Evolutionary conservation across 2,113 vertebrate genomes (phyloP).

Genomic region (Takifugu flavidus): DNA sequence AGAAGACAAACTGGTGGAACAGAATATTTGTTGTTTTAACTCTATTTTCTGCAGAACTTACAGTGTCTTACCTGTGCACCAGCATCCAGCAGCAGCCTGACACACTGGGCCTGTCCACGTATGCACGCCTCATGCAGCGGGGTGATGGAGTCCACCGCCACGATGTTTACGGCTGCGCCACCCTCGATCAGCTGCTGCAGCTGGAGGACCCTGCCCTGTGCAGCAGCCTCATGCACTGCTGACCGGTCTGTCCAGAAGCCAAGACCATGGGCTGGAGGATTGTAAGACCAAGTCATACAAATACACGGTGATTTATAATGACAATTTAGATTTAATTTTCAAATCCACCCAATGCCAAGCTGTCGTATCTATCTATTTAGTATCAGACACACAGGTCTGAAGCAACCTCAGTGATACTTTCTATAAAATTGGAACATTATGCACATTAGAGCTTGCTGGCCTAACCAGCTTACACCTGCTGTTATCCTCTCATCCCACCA

Average conservation of each 20-base stretch:
- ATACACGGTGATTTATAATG: background rate
- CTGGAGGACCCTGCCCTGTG: slow-evolving; percentile 74
- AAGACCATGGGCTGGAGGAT: slow-evolving; percentile 56
- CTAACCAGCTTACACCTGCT: slow-evolving; percentile 31
- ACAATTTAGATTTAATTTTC: background rate
- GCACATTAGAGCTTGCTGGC: background rate
- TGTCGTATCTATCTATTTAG: too few species aligned
- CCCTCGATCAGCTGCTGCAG: slow-evolving; percentile 83
- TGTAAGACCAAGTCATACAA: slow-evolving; percentile 7
- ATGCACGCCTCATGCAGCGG: slow-evolving; percentile 76
- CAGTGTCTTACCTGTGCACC: slow-evolving; percentile 80
- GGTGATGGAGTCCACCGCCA: slow-evolving; percentile 81
- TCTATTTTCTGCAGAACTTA: too few species aligned
- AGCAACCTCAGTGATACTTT: too few species aligned
- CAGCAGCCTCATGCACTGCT: slow-evolving; percentile 85
- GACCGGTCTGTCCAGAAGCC: slow-evolving; percentile 90
- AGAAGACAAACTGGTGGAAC: background rate
- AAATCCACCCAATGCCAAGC: too few species aligned
- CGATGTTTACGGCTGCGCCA: slow-evolving; percentile 86
- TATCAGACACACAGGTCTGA: too few species aligned
- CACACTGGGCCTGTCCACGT: slow-evolving; percentile 72
- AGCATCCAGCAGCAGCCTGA: slow-evolving; percentile 70
- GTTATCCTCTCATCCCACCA: slow-evolving; percentile 8
- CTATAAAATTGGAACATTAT: background rate
- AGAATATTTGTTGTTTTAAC: too few species aligned